A percentile compares a stretch with the other conserved stretches of the same genome.
Conservation (phyloP, 1,140 invertebrate genomes). For the Oncopodura yosiiana region DNA sequence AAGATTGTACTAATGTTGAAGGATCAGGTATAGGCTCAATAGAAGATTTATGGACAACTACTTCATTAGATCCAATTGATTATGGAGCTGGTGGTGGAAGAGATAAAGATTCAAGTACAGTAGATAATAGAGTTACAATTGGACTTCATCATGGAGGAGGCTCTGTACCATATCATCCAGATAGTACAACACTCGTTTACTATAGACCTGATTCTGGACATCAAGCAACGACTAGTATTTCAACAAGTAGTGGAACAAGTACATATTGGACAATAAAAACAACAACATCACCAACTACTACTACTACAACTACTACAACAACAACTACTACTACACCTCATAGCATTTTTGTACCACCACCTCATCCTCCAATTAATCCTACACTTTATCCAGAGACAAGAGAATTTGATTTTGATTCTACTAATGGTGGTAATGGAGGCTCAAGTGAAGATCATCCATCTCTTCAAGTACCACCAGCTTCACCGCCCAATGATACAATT, state of each 20-base stretch:
- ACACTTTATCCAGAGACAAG: neutral
- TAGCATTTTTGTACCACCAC: neutral
- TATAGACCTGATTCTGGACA: conserved; percentile 60
- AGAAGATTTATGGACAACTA: no score
- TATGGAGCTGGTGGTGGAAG: no score
- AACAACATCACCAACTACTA: no score
- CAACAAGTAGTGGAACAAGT: neutral
- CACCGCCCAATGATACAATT: neutral
- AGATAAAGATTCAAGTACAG: no score
- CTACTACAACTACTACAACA: neutral
- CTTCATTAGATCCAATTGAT: no score
- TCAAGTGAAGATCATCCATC: no score
- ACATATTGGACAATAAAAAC: neutral
- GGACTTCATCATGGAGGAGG: conserved; percentile 23
- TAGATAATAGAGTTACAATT: no score
- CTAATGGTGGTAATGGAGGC: neutral
- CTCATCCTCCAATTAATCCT: conserved; percentile 14
- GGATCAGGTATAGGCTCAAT: conserved; percentile 7
- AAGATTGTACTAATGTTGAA: conserved; percentile 37
- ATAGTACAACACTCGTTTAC: conserved; percentile 34
- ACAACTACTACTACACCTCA: conserved; percentile 4
- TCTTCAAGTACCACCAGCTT: no score
- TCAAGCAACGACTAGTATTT: conserved; percentile 44
- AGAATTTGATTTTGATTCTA: conserved; percentile 14
- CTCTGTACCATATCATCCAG: conserved; percentile 7